Evolutionary conservation across 2,888 invertebrate species (phyloP).

Genomic region (Eumerus sabulonum): DNA sequence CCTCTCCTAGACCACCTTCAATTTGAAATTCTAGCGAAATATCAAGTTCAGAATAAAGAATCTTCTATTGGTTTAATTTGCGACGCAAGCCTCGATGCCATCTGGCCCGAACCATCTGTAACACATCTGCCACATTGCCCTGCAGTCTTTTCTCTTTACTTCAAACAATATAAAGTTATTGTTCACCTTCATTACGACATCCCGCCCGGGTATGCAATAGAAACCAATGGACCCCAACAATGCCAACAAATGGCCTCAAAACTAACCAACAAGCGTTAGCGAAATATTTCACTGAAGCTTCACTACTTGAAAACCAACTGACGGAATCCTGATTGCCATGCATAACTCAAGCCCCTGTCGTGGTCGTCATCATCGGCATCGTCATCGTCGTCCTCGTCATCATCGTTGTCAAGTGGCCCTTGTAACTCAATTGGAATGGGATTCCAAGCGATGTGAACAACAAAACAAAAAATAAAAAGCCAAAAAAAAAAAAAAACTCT

Average conservation of each 20-base stretch:
- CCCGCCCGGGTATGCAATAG: neutral
- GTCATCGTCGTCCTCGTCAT: constrained; percentile 44
- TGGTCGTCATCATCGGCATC: constrained; percentile 32
- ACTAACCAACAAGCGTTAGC: constrained; percentile 35
- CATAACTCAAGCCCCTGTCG: constrained; percentile 43
- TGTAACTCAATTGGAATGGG: constrained; percentile 68
- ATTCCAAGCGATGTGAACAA: constrained; percentile 60
- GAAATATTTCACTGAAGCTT: constrained; percentile 44
- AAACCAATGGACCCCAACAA: constrained; percentile 25
- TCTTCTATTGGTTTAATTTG: no score
- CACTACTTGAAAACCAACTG: constrained; percentile 56
- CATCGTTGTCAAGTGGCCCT: constrained; percentile 64
- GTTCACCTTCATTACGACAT: constrained; percentile 21
- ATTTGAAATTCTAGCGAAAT: no score
- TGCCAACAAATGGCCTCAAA: constrained; percentile 31
- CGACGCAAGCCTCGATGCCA: no score
- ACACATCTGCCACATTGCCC: constrained; percentile 50
- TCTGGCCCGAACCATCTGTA: no score
- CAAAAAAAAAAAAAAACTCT: constrained; percentile 32
- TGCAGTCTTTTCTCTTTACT: constrained; percentile 27
- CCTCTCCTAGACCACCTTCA: no score
- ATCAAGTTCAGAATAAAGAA: no score
- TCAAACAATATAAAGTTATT: constrained; percentile 61
- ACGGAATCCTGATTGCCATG: constrained; percentile 61
- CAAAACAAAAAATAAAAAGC: constrained; percentile 23